A percentile compares a stretch with the other conserved stretches of the same genome.
Conservation (phyloP, 2,797 vertebrate genomes). For the Chelmon rostratus region DNA sequence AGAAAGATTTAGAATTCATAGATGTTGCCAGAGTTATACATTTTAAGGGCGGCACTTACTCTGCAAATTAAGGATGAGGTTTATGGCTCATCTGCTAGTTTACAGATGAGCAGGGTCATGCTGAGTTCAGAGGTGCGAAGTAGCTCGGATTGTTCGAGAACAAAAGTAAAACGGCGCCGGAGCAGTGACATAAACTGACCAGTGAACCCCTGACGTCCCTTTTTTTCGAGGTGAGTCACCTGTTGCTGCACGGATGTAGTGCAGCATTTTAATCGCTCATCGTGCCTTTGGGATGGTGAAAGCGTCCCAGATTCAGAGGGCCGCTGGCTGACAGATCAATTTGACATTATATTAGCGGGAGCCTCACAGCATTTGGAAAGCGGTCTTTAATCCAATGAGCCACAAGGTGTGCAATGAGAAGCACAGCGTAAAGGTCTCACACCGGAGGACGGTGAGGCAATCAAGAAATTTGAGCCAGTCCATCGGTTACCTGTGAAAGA, state of each 20-base stretch:
- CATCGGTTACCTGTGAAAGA: slow-evolving; percentile 12
- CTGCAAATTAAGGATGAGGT: slow-evolving; percentile 45
- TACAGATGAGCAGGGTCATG: slow-evolving; percentile 22
- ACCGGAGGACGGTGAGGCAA: slow-evolving; percentile 22
- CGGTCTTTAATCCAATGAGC: slow-evolving; percentile 70
- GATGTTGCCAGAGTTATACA: slow-evolving; percentile 30
- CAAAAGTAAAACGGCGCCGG: background rate
- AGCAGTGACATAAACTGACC: slow-evolving; percentile 13
- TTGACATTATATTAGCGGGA: slow-evolving; percentile 72
- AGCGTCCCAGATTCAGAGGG: slow-evolving; percentile 72
- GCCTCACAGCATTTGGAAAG: slow-evolving; percentile 63
- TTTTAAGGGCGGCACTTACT: slow-evolving; percentile 53
- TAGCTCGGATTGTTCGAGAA: slow-evolving; percentile 7
- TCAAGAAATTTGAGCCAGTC: slow-evolving; percentile 21
- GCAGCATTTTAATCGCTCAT: slow-evolving; percentile 64
- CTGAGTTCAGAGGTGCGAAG: slow-evolving; percentile 38
- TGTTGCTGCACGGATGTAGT: slow-evolving; percentile 51
- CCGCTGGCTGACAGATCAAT: slow-evolving; percentile 74
- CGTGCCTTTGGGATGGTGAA: slow-evolving; percentile 55
- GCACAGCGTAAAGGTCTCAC: slow-evolving; percentile 28
- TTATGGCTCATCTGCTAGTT: slow-evolving; percentile 41
- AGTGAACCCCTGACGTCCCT: slow-evolving; percentile 24
- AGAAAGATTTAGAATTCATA: slow-evolving; percentile 40
- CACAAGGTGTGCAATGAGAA: slow-evolving; percentile 41
- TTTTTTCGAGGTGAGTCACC: slow-evolving; percentile 35